A percentile compares a stretch with the other conserved stretches of the same genome.
These are phyloP conservation scores for Trissolcus basalis DNA, from an alignment of 1,140 invertebrate species.

Conservation along the genomic window DNA sequence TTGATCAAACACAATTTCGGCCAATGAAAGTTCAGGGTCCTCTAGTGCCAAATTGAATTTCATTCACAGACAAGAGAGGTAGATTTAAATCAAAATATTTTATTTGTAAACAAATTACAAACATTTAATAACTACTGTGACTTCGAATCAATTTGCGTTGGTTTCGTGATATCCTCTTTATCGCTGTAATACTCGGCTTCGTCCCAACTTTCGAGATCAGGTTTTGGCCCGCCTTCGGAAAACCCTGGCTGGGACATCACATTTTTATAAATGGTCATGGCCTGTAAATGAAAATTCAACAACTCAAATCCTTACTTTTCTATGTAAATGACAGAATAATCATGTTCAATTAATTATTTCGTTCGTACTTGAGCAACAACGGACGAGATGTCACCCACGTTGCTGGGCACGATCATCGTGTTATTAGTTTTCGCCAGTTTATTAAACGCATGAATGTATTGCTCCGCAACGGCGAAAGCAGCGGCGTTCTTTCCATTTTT, in stretches of 20 bases:
- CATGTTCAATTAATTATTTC: not conserved
- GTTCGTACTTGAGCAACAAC: conserved; percentile 85
- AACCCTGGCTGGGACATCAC: conserved; percentile 62
- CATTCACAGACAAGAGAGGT: too few relatives aligned
- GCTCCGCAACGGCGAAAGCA: conserved; percentile 93
- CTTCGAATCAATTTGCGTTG: conserved; percentile 58
- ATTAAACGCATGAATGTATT: conserved; percentile 95
- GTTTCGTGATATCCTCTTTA: conserved; percentile 74
- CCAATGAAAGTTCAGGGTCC: too few relatives aligned
- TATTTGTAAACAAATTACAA: conserved; percentile 30
- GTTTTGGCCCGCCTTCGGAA: conserved; percentile 1
- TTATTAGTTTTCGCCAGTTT: conserved; percentile 95
- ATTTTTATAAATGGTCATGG: conserved; percentile 83
- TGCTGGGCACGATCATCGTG: conserved; percentile 94
- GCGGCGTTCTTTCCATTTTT: conserved; percentile 90
- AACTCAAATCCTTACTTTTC: too few relatives aligned
- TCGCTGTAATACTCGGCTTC: conserved; percentile 78
- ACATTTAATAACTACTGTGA: conserved; percentile 52
- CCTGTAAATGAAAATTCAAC: conserved; percentile 76
- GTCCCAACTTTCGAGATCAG: conserved; percentile 22
- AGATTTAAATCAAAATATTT: conserved; percentile 29
- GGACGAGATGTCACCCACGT: conserved; percentile 89
- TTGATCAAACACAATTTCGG: too few relatives aligned
- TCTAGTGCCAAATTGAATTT: too few relatives aligned
- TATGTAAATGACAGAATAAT: too few relatives aligned